phyloP scores from a whole-genome alignment of 2,113 vertebrate species.

The Castor canadensis region DNA sequence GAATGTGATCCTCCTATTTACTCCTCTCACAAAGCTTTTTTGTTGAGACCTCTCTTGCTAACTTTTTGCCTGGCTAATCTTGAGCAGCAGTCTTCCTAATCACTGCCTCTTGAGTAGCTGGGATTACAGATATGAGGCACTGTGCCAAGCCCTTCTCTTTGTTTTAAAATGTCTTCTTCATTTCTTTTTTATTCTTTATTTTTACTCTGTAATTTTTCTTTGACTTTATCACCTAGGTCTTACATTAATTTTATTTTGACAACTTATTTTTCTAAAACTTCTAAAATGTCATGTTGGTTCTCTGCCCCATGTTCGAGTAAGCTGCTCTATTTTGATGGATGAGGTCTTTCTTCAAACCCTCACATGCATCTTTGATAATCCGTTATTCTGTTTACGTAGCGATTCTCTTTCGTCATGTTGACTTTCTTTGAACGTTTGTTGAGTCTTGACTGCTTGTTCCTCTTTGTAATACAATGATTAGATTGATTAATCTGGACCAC shows the following conservation, averaged over 20 bases:
- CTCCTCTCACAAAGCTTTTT: too few relatives aligned
- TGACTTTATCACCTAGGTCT: background rate
- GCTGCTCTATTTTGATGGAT: background rate
- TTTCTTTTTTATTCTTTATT: background rate
- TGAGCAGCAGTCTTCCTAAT: too few relatives aligned
- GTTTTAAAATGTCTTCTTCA: background rate
- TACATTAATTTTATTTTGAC: conserved; percentile 12
- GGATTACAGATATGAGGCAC: background rate
- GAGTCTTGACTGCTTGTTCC: background rate
- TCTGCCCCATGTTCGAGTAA: background rate
- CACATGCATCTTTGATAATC: background rate
- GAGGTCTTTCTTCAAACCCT: background rate
- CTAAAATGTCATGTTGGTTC: background rate
- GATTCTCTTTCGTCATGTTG: background rate
- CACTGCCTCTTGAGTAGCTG: background rate
- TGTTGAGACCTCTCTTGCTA: too few relatives aligned
- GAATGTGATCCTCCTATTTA: background rate
- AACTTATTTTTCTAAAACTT: background rate
- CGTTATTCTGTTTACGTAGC: background rate
- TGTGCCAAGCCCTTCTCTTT: background rate
- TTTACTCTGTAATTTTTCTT: background rate
- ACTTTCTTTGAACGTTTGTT: background rate
- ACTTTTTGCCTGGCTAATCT: too few relatives aligned
- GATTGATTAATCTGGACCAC: background rate
- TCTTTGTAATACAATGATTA: conserved; percentile 18